Evolutionary conservation across 1,140 invertebrate species (phyloP).

Genomic region (Lasaia peninsularis): DNA sequence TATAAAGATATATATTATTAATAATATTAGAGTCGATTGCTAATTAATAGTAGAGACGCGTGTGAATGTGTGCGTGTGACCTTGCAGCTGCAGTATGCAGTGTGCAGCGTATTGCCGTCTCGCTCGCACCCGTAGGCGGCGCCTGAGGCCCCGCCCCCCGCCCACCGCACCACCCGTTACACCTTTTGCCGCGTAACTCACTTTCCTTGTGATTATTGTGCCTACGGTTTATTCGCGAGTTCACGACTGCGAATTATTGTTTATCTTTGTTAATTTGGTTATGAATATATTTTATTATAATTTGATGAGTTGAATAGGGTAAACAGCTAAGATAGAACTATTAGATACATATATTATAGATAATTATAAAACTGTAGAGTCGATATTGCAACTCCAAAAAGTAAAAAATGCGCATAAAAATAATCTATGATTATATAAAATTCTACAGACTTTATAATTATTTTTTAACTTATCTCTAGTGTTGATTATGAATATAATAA

Average conservation of each 20-base stretch:
- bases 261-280: slow-evolving; percentile 3
- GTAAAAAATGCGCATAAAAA: too few relatives aligned
- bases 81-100: slow-evolving; percentile 35
- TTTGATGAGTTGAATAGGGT: too few relatives aligned
- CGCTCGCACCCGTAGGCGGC: slow-evolving; percentile 39
- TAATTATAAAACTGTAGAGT: too few relatives aligned
- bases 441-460: too few relatives aligned
- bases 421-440: too few relatives aligned
- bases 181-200: slow-evolving; percentile 29
- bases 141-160: slow-evolving; percentile 44
- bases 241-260: slow-evolving; percentile 1
- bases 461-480: too few relatives aligned
- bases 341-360: too few relatives aligned
- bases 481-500: too few relatives aligned
- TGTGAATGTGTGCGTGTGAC: slow-evolving; percentile 18
- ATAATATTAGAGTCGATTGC: neutral
- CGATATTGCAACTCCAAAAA: too few relatives aligned
- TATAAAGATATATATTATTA: neutral
- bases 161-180: slow-evolving; percentile 41
- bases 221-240: slow-evolving; percentile 20
- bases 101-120: slow-evolving; percentile 33
- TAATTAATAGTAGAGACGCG: neutral
- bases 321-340: too few relatives aligned
- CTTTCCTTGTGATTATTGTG: slow-evolving; percentile 28
- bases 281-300: neutral